Percentiles rank a stretch among this genome's conserved stretches.
Conservation (phyloP, 1,140 invertebrate species). For the Kradibia gibbosae region DNA sequence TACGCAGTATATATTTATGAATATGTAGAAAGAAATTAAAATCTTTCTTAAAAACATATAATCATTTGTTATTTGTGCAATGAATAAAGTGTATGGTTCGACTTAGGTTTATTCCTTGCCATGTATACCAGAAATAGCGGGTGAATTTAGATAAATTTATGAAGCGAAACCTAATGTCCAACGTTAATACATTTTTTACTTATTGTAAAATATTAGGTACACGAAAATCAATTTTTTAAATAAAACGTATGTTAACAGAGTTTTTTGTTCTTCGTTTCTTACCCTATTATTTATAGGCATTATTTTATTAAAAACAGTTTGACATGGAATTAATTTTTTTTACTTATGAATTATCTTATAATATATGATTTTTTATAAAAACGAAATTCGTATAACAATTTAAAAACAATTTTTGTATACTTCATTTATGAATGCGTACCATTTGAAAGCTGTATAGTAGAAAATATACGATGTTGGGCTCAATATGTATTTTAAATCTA, state of each 20-base stretch:
- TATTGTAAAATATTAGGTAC: constrained; percentile 66
- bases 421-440: too few relatives aligned
- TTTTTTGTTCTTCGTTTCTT: constrained; percentile 36
- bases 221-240: constrained; percentile 58
- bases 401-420: too few relatives aligned
- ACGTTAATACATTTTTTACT: constrained; percentile 56
- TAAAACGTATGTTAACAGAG: constrained; percentile 61
- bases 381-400: too few relatives aligned
- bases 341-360: too few relatives aligned
- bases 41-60: background rate
- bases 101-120: constrained; percentile 45
- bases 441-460: too few relatives aligned
- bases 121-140: constrained; percentile 29
- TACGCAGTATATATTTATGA: constrained; percentile 11
- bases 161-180: constrained; percentile 42
- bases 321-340: too few relatives aligned
- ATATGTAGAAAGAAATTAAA: constrained; percentile 12
- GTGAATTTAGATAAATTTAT: constrained; percentile 42
- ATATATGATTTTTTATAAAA: too few relatives aligned
- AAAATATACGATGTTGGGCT: too few relatives aligned
- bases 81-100: constrained; percentile 31
- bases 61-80: constrained; percentile 50
- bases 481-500: too few relatives aligned
- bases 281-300: constrained; percentile 23
- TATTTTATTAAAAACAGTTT: too few relatives aligned